Conservation (phyloP, 1,140 invertebrate genomes). For the Drosophila simulans region DNA sequence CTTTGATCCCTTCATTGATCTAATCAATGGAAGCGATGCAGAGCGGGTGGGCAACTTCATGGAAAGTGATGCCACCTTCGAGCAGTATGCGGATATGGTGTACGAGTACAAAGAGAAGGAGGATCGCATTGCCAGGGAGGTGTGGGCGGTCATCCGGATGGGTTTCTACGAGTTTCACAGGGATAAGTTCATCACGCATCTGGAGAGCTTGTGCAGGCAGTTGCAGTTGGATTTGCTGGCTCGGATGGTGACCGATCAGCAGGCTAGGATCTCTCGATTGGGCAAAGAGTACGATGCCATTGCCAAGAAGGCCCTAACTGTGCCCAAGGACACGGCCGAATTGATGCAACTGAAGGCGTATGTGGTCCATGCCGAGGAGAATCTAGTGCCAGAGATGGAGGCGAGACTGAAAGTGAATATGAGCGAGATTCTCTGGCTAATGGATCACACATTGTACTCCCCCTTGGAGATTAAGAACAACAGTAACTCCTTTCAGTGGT, state of each 20-base stretch:
- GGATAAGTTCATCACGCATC: slow-evolving; percentile 90
- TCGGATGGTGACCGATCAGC: slow-evolving; percentile 92
- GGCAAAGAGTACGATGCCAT: slow-evolving; percentile 94
- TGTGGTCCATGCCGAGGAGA: slow-evolving; percentile 89
- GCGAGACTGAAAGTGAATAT: slow-evolving; percentile 87
- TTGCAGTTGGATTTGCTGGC: slow-evolving; percentile 90
- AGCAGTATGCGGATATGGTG: slow-evolving; percentile 88
- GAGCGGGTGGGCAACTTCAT: slow-evolving; percentile 89
- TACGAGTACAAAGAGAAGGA: slow-evolving; percentile 88
- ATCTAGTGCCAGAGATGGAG: slow-evolving; percentile 90
- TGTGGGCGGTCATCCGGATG: slow-evolving; percentile 89
- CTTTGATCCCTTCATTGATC: slow-evolving; percentile 92
- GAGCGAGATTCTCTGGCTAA: slow-evolving; percentile 85
- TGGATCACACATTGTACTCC: slow-evolving; percentile 91
- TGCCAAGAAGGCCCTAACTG: slow-evolving; percentile 90
- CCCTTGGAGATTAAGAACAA: slow-evolving; percentile 94
- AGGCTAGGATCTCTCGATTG: slow-evolving; percentile 89
- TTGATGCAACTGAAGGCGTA: slow-evolving; percentile 93
- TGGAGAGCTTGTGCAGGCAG: slow-evolving; percentile 89
- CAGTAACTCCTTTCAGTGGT: slow-evolving; percentile 94
- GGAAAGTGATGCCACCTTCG: slow-evolving; percentile 87
- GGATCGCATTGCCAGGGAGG: slow-evolving; percentile 87
- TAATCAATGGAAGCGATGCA: slow-evolving; percentile 90
- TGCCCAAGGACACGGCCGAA: slow-evolving; percentile 93
- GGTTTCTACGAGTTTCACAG: slow-evolving; percentile 95